A percentile compares a stretch with the other conserved stretches of the same genome.
Conservation (phyloP, 1,140 invertebrate genomes). For the Pachyrhynchus sulphureomaculatus region DNA sequence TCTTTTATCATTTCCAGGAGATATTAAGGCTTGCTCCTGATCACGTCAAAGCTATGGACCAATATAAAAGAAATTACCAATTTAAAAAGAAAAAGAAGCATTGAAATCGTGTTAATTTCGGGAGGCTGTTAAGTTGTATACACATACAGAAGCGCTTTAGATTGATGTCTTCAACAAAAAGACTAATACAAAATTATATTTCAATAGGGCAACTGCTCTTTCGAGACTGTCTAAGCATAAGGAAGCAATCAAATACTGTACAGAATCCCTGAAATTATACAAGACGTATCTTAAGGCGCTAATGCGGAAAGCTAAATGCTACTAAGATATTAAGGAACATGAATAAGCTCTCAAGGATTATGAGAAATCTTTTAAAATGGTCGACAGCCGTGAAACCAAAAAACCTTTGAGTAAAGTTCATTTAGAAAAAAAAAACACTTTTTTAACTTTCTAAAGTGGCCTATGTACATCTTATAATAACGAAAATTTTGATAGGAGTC, state of each 20-base stretch:
- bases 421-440: too few species aligned
- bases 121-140: constrained; percentile 80
- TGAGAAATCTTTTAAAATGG: constrained; percentile 81
- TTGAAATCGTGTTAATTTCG: constrained; percentile 70
- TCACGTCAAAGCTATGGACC: constrained; percentile 81
- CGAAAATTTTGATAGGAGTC: too few species aligned
- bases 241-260: constrained; percentile 83
- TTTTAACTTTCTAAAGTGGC: too few species aligned
- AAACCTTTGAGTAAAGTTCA: constrained; percentile 77
- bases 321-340: constrained; percentile 79
- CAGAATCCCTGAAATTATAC: constrained; percentile 81
- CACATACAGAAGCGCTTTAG: constrained; percentile 79
- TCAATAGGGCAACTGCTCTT: constrained; percentile 80
- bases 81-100: constrained; percentile 85
- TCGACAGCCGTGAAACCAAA: constrained; percentile 76
- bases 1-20: too few species aligned
- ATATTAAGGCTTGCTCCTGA: constrained; percentile 87
- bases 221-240: constrained; percentile 76
- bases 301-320: constrained; percentile 80
- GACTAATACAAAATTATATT: constrained; percentile 89
- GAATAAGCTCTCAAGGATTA: constrained; percentile 91
- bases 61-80: constrained; percentile 85
- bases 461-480: too few species aligned
- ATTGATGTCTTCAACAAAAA: constrained; percentile 83
- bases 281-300: constrained; percentile 90